Percentiles rank a stretch among this genome's conserved stretches.
phyloP scores from a whole-genome alignment of 1,140 invertebrate species.

The Papilio glaucus region DNA sequence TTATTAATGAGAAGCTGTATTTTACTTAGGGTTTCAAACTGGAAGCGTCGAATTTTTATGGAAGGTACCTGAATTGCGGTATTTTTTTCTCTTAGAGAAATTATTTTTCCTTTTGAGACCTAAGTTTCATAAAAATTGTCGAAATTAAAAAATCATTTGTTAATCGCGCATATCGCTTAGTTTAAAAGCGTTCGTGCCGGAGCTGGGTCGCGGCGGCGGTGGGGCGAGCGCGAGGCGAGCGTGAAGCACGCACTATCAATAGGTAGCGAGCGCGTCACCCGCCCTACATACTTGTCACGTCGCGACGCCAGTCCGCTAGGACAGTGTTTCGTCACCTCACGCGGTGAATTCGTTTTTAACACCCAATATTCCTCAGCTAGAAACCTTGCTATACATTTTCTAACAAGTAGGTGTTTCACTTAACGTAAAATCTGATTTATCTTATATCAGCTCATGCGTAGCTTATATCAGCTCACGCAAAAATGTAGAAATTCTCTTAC shows the following conservation, averaged over 20 bases:
- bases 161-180: not conserved
- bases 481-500: not conserved
- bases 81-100: not conserved
- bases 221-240: slow-evolving; percentile 49
- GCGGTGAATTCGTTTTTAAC: slow-evolving; percentile 64
- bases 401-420: too few species aligned
- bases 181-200: not conserved
- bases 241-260: slow-evolving; percentile 67
- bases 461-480: not conserved
- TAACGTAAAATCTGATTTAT: too few species aligned
- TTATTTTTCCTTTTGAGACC: not conserved
- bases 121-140: not conserved
- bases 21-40: too few species aligned
- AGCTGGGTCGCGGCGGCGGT: slow-evolving; percentile 47
- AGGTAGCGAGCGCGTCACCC: slow-evolving; percentile 66
- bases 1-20: too few species aligned
- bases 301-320: slow-evolving; percentile 51
- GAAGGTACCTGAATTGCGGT: not conserved
- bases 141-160: not conserved
- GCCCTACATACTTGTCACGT: slow-evolving; percentile 71
- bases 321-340: slow-evolving; percentile 65
- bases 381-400: too few species aligned
- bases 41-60: too few species aligned
- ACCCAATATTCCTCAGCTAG: slow-evolving; percentile 46
- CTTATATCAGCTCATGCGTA: too few species aligned